Evolutionary conservation across 2,888 invertebrate species (phyloP), one percentile per base, ranked within the genome.

Genomic region (Luperina testacea): DNA sequence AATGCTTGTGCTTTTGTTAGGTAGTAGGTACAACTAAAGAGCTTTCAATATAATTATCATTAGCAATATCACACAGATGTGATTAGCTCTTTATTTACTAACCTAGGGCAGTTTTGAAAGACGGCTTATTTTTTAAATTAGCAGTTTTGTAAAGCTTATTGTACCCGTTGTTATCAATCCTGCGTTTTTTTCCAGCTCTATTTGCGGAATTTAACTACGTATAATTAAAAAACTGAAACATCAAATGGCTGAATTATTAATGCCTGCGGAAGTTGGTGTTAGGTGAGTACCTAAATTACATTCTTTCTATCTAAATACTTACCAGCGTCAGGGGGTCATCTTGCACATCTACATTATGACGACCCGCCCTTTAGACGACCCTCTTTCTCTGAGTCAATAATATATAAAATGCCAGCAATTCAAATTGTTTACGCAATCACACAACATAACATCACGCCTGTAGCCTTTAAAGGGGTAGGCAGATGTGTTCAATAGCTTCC

Each of bases 191-290:
- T 74, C 38, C 68, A 83, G 83, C 11, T 57, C 0, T 48, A 2
- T 15, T 48, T 78, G 77, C 68, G 3, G n/a, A 32, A 17, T 65
- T 59, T 17, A 32, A 20, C 24, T 32, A 15, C 13, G 0, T 45
- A 6, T n/a, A 1, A 1, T n/a, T 24, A 24, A 13, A 45, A 13
- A 63, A 42, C 38, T 38, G 59, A 45, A 59, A 32, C 20, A 48
- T n/a, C 4, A 48, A 71, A 83, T 83, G 83, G 87, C 83, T n/a
- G 83, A 83, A 51, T 63, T 86, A 51, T 59, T 86, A 73, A 59
- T 83, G 38, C 63, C 87, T 65, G 65, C n/a, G n/a, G 83, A 83
- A 72, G 53, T 77, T 68, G 78, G 83, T 86, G 53, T 6, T 13
- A 74, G 68, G 83, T 83, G 59, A 83, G 83, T 83, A 77, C 27